Percentiles rank a stretch among this genome's conserved stretches.
phyloP scores from a whole-genome alignment of 2,113 vertebrate species.

The Choloepus hoffmanni region DNA sequence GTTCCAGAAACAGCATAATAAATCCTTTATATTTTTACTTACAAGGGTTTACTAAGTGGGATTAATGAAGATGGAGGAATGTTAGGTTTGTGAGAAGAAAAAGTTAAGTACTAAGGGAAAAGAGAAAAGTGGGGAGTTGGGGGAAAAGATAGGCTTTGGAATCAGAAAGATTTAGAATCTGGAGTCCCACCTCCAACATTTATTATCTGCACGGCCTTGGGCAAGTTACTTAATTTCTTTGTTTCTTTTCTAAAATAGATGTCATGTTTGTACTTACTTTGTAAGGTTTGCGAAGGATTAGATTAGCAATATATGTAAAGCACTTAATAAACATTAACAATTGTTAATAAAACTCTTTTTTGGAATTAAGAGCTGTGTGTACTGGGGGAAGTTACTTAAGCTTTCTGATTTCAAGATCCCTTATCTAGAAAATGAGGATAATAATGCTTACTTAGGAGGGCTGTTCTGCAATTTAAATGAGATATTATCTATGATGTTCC shows the following conservation, averaged over 20 bases:
- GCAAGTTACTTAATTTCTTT: background rate
- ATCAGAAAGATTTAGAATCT: background rate
- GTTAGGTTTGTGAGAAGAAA: background rate
- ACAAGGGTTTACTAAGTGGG: background rate
- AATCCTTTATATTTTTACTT: conserved; percentile 2
- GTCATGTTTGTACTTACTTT: background rate
- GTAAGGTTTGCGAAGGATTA: background rate
- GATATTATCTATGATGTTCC: background rate
- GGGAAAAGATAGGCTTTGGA: background rate
- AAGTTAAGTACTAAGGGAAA: background rate
- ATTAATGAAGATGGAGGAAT: background rate
- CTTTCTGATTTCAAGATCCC: background rate
- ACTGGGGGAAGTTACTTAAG: background rate
- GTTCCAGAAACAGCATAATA: conserved; percentile 22
- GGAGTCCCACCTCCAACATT: background rate
- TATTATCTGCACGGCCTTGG: background rate
- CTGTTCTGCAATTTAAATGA: background rate
- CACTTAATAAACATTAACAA: background rate
- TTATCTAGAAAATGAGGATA: background rate
- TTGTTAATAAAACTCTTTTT: background rate
- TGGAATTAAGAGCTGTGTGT: background rate
- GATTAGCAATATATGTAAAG: background rate
- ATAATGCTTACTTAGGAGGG: background rate
- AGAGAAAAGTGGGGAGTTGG: background rate
- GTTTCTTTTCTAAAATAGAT: background rate